Evolutionary conservation across 2,113 vertebrate genomes (phyloP).

Genomic region (Chionomys nivalis): DNA sequence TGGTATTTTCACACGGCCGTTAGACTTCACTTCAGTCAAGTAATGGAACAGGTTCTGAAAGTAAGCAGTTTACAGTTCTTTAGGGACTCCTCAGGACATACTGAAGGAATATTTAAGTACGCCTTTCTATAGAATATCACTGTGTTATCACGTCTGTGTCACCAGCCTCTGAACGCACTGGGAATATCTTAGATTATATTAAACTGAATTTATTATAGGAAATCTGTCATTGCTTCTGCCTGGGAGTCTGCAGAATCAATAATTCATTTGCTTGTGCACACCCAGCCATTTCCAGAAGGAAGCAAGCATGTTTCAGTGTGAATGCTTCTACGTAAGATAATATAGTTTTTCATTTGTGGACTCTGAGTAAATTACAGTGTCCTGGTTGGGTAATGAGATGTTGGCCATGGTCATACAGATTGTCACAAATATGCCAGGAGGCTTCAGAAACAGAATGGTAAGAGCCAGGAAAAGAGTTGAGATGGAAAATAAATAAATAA

Average conservation of each 20-base stretch:
- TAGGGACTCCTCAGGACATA: conserved; percentile 32
- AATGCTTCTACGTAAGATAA: not conserved
- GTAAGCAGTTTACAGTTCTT: conserved; percentile 67
- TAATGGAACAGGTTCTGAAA: conserved; percentile 96
- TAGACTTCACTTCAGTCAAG: conserved; percentile 94
- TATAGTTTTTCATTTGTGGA: not conserved
- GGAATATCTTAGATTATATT: not conserved
- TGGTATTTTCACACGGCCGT: conserved; percentile 94
- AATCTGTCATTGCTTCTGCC: conserved; percentile 22
- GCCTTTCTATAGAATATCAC: not conserved
- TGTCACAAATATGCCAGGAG: not conserved
- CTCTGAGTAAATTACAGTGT: not conserved
- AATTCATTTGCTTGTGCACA: not conserved
- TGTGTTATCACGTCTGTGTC: not conserved
- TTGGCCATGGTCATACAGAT: not conserved
- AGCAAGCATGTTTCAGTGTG: not conserved
- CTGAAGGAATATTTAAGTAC: not conserved
- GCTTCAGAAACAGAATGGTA: not conserved
- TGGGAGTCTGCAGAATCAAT: not conserved
- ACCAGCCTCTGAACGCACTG: not conserved
- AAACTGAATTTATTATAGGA: conserved; percentile 2
- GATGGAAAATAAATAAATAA: conserved; percentile 1
- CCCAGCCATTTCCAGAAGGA: not conserved
- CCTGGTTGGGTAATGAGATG: not conserved
- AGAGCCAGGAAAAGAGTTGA: not conserved